These are phyloP conservation scores for Eupsilia transversa DNA, from an alignment of 2,888 invertebrate species.

Conservation along the genomic window DNA sequence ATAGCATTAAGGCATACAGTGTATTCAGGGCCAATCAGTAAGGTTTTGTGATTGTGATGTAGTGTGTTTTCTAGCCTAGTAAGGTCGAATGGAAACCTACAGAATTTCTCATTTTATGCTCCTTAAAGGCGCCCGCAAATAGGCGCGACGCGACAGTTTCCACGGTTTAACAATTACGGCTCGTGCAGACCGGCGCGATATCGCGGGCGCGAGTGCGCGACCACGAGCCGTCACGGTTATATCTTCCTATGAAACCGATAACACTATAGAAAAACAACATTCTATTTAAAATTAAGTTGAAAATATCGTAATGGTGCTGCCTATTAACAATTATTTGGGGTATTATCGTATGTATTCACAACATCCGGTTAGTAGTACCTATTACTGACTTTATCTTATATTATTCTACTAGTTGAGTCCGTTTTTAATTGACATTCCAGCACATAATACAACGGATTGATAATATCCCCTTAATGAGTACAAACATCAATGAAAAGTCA, in stretches of 20 bases:
- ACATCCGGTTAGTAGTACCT: slow-evolving; percentile 48
- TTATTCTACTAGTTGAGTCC: slow-evolving; percentile 24
- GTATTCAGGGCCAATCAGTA: background rate
- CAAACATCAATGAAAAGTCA: slow-evolving; percentile 50
- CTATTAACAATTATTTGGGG: slow-evolving; percentile 46
- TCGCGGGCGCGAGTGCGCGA: no score
- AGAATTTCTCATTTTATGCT: background rate
- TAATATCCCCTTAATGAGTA: slow-evolving; percentile 51
- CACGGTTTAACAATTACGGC: no score
- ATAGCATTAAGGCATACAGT: background rate
- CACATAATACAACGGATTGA: slow-evolving; percentile 38
- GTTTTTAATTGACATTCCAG: slow-evolving; percentile 40
- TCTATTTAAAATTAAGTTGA: slow-evolving; percentile 31
- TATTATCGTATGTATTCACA: slow-evolving; percentile 49
- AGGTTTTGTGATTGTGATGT: background rate
- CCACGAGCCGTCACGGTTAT: no score
- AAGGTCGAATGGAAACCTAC: slow-evolving; percentile 1
- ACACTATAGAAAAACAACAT: slow-evolving; percentile 23
- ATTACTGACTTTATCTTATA: slow-evolving; percentile 35
- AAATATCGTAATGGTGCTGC: slow-evolving; percentile 40
- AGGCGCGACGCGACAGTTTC: no score
- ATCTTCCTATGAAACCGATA: slow-evolving; percentile 22
- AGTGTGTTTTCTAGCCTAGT: background rate
- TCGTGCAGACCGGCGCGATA: no score
- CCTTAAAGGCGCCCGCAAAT: no score